Percentiles rank a stretch among this genome's conserved stretches.
Conservation (phyloP, 2,113 vertebrate genomes). For the Scolopax mira region DNA sequence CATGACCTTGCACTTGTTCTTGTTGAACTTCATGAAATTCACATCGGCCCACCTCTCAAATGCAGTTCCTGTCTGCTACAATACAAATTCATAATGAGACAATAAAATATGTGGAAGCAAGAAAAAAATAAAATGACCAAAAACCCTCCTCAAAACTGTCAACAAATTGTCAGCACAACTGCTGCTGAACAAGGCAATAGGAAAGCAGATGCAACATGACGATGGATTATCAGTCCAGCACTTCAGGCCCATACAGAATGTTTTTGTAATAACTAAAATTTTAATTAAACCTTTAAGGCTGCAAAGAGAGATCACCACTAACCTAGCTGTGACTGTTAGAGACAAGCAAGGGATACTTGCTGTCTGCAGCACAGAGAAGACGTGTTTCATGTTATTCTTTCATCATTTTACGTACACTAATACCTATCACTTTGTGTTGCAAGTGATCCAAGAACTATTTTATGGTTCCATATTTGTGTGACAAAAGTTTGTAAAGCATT, state of each 20-base stretch:
- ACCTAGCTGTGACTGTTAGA: background rate
- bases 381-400: background rate
- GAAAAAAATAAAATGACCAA: background rate
- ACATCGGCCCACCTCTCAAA: background rate
- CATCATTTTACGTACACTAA: background rate
- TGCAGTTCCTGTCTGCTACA: background rate
- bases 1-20: too few species aligned
- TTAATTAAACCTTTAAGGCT: background rate
- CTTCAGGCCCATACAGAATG: background rate
- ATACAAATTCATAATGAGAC: background rate
- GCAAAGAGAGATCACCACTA: background rate
- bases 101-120: background rate
- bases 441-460: background rate
- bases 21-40: too few species aligned
- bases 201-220: background rate
- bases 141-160: background rate
- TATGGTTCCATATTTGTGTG: background rate
- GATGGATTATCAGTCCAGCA: background rate
- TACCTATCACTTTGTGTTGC: background rate
- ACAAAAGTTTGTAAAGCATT: background rate
- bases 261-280: background rate
- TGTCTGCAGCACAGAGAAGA: background rate
- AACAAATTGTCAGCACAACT: background rate
- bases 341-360: background rate
- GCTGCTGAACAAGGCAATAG: background rate